Percentiles rank a stretch among this genome's conserved stretches.
Evolutionary conservation across 1,140 invertebrate species (phyloP).

Genomic region (Drosophila punjabiensis): DNA sequence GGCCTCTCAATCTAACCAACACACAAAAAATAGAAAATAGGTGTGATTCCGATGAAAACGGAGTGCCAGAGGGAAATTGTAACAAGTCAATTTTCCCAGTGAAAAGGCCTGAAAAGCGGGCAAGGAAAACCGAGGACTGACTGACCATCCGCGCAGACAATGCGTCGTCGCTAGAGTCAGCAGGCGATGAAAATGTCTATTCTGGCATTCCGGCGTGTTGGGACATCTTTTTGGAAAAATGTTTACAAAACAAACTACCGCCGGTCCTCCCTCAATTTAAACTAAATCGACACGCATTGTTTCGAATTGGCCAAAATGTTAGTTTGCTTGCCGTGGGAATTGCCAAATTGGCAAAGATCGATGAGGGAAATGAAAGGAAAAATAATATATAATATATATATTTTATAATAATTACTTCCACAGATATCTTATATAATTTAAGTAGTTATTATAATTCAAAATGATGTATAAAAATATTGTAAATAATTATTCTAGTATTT

Average conservation of each 20-base stretch:
- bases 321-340: conserved; percentile 53
- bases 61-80: conserved; percentile 44
- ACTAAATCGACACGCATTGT: conserved; percentile 66
- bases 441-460: neutral
- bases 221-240: conserved; percentile 70
- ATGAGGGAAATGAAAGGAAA: neutral
- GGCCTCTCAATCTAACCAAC: conserved; percentile 34
- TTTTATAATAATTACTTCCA: neutral
- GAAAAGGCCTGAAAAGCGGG: conserved; percentile 9
- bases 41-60: conserved; percentile 71
- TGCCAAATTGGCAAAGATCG: neutral
- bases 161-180: conserved; percentile 32
- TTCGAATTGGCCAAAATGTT: conserved; percentile 20
- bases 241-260: conserved; percentile 77
- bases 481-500: neutral
- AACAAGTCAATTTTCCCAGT: conserved; percentile 68
- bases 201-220: conserved; percentile 27
- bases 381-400: neutral
- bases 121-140: conserved; percentile 3
- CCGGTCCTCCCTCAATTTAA: conserved; percentile 59
- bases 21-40: conserved; percentile 27
- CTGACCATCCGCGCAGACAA: conserved; percentile 51
- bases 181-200: conserved; percentile 27
- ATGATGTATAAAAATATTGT: too few relatives aligned
- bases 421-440: neutral